Conservation (phyloP, 2,888 invertebrate genomes). For the Heteropelma amictum region DNA sequence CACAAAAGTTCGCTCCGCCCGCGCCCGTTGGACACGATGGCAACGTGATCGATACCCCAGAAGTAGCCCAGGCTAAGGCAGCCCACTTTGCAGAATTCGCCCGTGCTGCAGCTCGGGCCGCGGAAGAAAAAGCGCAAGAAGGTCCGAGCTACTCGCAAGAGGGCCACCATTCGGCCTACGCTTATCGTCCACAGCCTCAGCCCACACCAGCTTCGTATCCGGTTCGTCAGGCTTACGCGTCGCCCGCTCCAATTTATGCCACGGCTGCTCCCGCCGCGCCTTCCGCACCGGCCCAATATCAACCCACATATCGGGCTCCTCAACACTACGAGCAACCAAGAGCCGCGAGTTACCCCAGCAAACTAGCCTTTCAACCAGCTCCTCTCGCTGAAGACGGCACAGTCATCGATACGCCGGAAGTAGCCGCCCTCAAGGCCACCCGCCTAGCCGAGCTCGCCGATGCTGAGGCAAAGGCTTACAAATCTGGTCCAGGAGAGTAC, state of each 20-base stretch:
- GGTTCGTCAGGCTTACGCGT: slow-evolving; percentile 52
- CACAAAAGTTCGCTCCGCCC: slow-evolving; percentile 66
- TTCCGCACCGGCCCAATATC: slow-evolving; percentile 52
- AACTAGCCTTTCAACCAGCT: slow-evolving; percentile 72
- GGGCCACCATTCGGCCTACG: slow-evolving; percentile 54
- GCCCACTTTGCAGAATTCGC: slow-evolving; percentile 76
- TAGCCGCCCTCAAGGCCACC: slow-evolving; percentile 74
- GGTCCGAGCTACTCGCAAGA: slow-evolving; percentile 54
- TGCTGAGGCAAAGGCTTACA: slow-evolving; percentile 75
- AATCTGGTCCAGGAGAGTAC: slow-evolving; percentile 67
- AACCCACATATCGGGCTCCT: slow-evolving; percentile 47
- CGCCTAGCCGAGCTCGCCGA: slow-evolving; percentile 74
- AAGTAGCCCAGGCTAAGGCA: slow-evolving; percentile 76
- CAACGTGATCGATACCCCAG: slow-evolving; percentile 76
- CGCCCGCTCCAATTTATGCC: slow-evolving; percentile 58
- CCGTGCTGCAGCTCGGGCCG: slow-evolving; percentile 73
- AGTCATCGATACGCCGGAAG: slow-evolving; percentile 76
- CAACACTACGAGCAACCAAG: slow-evolving; percentile 58
- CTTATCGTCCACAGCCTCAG: slow-evolving; percentile 51
- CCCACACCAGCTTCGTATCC: slow-evolving; percentile 52
- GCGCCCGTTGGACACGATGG: slow-evolving; percentile 76
- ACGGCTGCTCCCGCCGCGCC: slow-evolving; percentile 43
- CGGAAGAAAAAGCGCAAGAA: slow-evolving; percentile 64
- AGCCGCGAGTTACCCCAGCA: slow-evolving; percentile 58
- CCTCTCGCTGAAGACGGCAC: slow-evolving; percentile 76